phyloP scores from a whole-genome alignment of 2,797 vertebrate species.

The Tarsius wallacei region DNA sequence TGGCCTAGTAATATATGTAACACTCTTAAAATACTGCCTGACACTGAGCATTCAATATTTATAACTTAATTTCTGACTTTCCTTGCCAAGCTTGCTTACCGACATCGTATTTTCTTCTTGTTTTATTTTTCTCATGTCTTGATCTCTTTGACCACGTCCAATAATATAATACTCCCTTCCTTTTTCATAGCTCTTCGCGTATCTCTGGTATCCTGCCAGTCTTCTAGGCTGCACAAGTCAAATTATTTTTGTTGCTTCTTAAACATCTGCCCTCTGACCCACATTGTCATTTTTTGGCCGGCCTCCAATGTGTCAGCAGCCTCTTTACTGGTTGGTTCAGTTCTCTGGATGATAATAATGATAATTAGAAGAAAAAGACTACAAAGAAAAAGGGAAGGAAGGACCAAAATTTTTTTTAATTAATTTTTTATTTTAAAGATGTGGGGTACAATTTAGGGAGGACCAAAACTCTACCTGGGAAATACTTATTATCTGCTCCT shows the following conservation, averaged over 20 bases:
- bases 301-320: not conserved
- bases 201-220: slow-evolving; percentile 65
- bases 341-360: not conserved
- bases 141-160: not conserved
- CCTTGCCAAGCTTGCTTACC: not conserved
- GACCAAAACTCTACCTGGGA: not conserved
- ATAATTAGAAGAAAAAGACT: not conserved
- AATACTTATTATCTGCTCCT: not conserved
- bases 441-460: not conserved
- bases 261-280: slow-evolving; percentile 11
- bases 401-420: not conserved
- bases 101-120: not conserved
- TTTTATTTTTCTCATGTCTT: slow-evolving; percentile 28
- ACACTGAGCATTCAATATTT: not conserved
- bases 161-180: not conserved
- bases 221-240: slow-evolving; percentile 10
- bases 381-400: slow-evolving; percentile 9
- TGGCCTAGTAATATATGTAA: not conserved
- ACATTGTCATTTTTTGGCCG: slow-evolving; percentile 20
- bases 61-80: slow-evolving; percentile 54
- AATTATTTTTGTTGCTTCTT: slow-evolving; percentile 68
- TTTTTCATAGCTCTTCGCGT: slow-evolving; percentile 40
- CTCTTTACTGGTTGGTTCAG: not conserved
- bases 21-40: not conserved
- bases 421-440: too few relatives aligned